Base-by-base conservation (phyloP, 37 sponge, comb jelly and placozoan species). In the Bolinopsis microptera region DNA sequence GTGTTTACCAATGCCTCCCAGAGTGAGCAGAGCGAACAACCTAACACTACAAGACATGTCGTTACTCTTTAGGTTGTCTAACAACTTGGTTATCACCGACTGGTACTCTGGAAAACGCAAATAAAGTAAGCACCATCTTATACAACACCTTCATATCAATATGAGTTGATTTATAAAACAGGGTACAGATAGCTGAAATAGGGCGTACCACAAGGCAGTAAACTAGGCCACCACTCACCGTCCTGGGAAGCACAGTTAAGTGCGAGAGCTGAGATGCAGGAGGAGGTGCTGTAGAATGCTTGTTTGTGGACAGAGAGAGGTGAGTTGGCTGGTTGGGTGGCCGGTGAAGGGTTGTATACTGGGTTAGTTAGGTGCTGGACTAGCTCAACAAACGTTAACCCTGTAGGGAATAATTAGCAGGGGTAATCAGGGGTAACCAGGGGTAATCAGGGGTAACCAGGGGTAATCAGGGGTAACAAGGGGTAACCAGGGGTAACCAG, bases 1-100 rank as follows among this genome's bases (percentile, higher is more conserved):
- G 90, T 90, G 93, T 93, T 94, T 95, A 28, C 99, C 99, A 36
- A 99, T 99, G 39, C 97, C 99, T 36, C 99, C 99, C 30, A 99
- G 93, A 32, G 97, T 93, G 25, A 97, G 82, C 0, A 99, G 95
- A 70, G 96, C 96, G 22, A 96, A 93, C 1, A 96, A 76, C 40
- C 94, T 94, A 5, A 95, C 94, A 38, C 97, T 94, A 37, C 95
- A 96, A 8, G 96, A 93, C 1, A 92, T 93, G 23, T 69, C 74
- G 8, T 69, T 41, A 40, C 90, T 34, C 21, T 34, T 27, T 1
- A 86, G 31, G 30, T 86, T 86, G 26, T 86, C 90, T 40, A 86
- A 26, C 90, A 86, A 34, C 61, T 86, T 27, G 31, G 90, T 86
- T 27, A 86, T 86, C 0, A 86, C 90, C 23, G 90, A 28, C 31